Percentiles rank a stretch among this genome's conserved stretches.
Conservation (phyloP, 2,888 invertebrate genomes). For the Graphium colonna region DNA sequence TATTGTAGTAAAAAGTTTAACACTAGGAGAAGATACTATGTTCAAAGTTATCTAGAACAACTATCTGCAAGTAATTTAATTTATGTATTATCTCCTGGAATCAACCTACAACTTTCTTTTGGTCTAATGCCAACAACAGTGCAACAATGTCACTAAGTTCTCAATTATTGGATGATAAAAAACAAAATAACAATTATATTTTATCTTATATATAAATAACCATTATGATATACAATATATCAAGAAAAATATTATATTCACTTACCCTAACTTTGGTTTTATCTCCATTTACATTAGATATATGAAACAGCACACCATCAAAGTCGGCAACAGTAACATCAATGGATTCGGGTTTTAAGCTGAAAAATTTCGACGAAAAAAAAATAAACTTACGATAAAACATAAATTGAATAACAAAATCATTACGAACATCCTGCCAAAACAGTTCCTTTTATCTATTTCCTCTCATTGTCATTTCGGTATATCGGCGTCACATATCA, state of each 20-base stretch:
- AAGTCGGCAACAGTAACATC: constrained; percentile 98
- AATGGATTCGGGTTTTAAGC: constrained; percentile 96
- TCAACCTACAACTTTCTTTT: too few relatives aligned
- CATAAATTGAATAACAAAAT: constrained; percentile 13
- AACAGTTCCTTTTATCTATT: constrained; percentile 26
- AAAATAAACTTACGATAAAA: constrained; percentile 16
- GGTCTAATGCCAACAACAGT: too few relatives aligned
- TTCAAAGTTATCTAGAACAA: too few relatives aligned
- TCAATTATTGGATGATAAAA: too few relatives aligned
- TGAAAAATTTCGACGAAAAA: constrained; percentile 69
- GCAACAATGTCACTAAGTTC: too few relatives aligned
- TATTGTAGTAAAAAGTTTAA: too few relatives aligned
- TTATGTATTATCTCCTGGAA: too few relatives aligned
- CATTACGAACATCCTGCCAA: constrained; percentile 43
- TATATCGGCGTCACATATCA: constrained; percentile 31
- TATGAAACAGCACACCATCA: constrained; percentile 98
- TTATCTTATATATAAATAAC: too few relatives aligned
- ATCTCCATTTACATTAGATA: constrained; percentile 97
- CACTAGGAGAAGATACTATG: too few relatives aligned
- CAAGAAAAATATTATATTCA: not conserved
- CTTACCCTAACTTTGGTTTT: constrained; percentile 98
- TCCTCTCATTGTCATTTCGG: constrained; percentile 27
- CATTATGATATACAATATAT: too few relatives aligned
- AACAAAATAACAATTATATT: too few relatives aligned
- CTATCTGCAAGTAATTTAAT: too few relatives aligned